Evolutionary conservation across 2,113 vertebrate species (phyloP), one percentile per base, ranked within the genome.

Genomic region (Phaethon lepturus): DNA sequence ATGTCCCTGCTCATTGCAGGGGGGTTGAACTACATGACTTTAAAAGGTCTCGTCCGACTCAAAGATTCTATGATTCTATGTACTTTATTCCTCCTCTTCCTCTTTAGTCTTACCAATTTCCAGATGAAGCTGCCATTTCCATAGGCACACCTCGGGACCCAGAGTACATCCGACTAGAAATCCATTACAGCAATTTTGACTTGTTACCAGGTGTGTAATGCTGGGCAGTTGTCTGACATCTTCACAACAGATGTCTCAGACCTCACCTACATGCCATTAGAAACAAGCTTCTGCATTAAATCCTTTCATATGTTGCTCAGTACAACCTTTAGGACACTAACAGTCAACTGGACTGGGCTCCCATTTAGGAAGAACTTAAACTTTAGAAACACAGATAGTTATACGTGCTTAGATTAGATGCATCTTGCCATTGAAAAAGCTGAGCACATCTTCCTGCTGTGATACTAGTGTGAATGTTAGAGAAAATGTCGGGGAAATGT

Each of bases 121-220:
- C 97, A 29, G 75, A 96, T 64, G 94, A 98, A 29, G 96, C 91
- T 9, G 99, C 98, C 13, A 20, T 98, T 90, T 98, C 98, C 28
- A 53, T 98, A 12, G 99, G 98, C 38, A 98, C 98, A 8, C 95
- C 86, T 20, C 23, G 89, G 26, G 97, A 94, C 11, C 85, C 97
- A 33, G 86, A 68, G 6, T 97, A 98, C 40, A 94, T 98, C 73
- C 93, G 96, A n/a, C 93, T 99, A 90, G 99, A 99, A 97, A 92
- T 99, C 86, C 99, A 99, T 84, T 99, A 99, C 97, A 99, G 98
- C 95, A 99, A 99, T 82, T 98, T 96, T 63, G 50, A 97, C 44
- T 88, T 86, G 14, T 81, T 83, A 56, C 28, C 87, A 95, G 98
- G 99, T 99, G 20, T 90, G 71, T 68, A 75, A 68, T n/a, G 13